Evolutionary conservation across 2,113 vertebrate species (phyloP).

Genomic region (Psettodes erumei): DNA sequence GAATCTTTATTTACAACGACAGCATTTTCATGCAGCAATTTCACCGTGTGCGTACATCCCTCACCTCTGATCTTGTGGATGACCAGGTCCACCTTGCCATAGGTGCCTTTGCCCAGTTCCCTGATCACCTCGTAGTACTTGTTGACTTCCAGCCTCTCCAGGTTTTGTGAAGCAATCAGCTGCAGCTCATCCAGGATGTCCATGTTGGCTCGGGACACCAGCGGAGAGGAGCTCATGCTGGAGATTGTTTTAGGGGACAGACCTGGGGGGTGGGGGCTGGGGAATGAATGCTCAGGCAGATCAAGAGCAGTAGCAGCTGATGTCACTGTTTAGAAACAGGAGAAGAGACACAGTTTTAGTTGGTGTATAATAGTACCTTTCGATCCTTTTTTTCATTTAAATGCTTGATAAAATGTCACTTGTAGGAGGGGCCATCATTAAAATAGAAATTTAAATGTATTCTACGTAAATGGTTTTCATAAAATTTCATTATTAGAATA

Average conservation of each 20-base stretch:
- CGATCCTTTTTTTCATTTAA: not conserved
- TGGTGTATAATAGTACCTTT: not conserved
- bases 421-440: too few relatives aligned
- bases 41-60: not conserved
- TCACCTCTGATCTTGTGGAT: constrained; percentile 86
- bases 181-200: constrained; percentile 87
- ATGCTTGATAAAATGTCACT: not conserved
- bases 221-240: constrained; percentile 84
- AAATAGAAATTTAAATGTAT: too few relatives aligned
- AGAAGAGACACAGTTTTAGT: not conserved
- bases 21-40: not conserved
- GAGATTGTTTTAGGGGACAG: constrained; percentile 12
- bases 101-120: constrained; percentile 86
- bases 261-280: not conserved
- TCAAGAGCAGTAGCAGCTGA: constrained; percentile 38
- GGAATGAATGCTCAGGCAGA: constrained; percentile 11
- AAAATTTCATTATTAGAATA: too few relatives aligned
- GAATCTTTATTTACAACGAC: not conserved
- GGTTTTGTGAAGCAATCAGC: constrained; percentile 82
- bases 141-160: constrained; percentile 82
- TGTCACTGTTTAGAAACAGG: constrained; percentile 62
- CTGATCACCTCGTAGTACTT: constrained; percentile 86
- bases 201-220: constrained; percentile 80
- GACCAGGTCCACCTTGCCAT: constrained; percentile 86
- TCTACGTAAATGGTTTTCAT: too few relatives aligned